These are phyloP conservation scores for Alca torda DNA, from an alignment of 2,797 vertebrate species.

Conservation along the genomic window DNA sequence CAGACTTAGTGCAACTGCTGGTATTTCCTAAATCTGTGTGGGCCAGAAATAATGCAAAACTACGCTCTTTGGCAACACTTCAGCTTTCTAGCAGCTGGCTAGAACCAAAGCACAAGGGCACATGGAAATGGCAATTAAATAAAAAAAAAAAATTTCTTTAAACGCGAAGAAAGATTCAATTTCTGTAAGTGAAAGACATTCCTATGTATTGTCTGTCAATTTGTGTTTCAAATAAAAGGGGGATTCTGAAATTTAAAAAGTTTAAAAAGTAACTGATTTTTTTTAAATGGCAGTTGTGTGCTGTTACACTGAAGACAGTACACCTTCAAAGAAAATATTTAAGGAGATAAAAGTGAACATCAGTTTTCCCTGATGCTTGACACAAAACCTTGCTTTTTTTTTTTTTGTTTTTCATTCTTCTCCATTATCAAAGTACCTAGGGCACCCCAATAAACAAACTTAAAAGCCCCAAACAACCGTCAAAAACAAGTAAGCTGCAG, in stretches of 20 bases:
- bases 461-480: not conserved
- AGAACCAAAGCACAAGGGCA: constrained; percentile 13
- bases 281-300: not conserved
- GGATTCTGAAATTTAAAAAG: not conserved
- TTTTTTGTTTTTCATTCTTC: not conserved
- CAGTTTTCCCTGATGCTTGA: not conserved
- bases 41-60: constrained; percentile 26
- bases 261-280: not conserved
- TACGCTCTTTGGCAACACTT: constrained; percentile 28
- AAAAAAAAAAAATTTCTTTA: not conserved
- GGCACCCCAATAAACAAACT: not conserved
- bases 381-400: not conserved
- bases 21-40: not conserved
- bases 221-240: not conserved
- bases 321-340: not conserved
- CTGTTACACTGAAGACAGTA: not conserved
- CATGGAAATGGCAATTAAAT: not conserved
- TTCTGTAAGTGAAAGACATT: not conserved
- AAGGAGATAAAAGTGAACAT: not conserved
- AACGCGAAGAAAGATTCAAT: accelerated
- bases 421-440: not conserved
- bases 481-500: not conserved
- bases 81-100: constrained; percentile 34
- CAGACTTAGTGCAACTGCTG: constrained; percentile 22
- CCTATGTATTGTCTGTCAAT: not conserved